Conservation (phyloP, 2,888 invertebrate species). For the Caenorhabditis drosophilae region DNA sequence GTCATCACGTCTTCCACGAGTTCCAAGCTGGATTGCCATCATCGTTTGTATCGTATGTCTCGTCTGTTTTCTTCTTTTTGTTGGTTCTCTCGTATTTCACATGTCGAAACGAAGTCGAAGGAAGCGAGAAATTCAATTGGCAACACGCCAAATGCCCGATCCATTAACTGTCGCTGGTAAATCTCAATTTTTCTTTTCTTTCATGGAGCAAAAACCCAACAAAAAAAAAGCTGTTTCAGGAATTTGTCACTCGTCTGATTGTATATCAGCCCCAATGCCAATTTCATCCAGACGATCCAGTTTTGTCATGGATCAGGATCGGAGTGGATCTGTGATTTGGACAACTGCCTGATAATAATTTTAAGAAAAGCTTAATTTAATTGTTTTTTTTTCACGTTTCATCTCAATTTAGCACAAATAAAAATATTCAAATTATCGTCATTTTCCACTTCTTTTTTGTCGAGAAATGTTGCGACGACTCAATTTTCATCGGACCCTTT, state of each 20-base stretch:
- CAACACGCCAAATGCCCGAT: constrained; percentile 9
- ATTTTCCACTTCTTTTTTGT: too few species aligned
- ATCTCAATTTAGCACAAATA: too few species aligned
- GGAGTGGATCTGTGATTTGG: constrained; percentile 11
- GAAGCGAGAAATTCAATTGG: neutral
- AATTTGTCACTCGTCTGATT: constrained; percentile 5
- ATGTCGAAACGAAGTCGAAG: neutral
- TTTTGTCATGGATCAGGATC: constrained; percentile 12
- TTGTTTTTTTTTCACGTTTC: too few species aligned
- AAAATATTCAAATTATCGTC: too few species aligned
- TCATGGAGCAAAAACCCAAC: neutral
- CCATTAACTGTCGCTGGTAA: constrained; percentile 24
- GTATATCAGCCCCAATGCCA: neutral
- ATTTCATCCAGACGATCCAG: constrained; percentile 5
- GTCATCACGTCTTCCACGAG: neutral
- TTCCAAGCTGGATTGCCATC: constrained; percentile 16
- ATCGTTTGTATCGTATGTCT: constrained; percentile 10
- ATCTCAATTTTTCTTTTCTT: too few species aligned
- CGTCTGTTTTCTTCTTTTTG: constrained; percentile 11
- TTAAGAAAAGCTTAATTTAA: too few species aligned
- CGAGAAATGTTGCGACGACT: too few species aligned
- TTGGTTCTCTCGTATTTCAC: constrained; percentile 15
- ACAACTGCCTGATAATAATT: neutral
- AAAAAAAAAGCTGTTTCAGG: neutral
- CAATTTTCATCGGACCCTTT: too few species aligned